Evolutionary conservation across 2,797 vertebrate species (phyloP), one percentile per base, ranked within the genome.

Genomic region (Chrysocyon brachyurus): DNA sequence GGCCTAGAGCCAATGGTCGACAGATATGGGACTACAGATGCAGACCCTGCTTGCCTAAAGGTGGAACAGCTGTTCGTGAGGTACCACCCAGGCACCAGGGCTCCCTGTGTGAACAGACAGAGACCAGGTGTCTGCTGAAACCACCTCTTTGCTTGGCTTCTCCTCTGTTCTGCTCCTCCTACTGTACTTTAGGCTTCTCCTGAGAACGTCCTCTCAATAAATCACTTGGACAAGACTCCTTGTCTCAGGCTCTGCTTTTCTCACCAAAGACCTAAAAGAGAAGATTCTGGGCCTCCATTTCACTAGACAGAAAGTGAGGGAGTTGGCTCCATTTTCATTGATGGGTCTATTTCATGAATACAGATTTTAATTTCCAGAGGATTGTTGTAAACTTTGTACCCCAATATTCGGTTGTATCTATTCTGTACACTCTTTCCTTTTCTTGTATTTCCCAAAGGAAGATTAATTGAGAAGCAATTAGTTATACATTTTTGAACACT

Each of bases 351-450:
- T 57, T 46, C 49, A 59, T 31, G 31, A 96, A 52, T 22, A 52
- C 1, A 63, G 17, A 86, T n/a, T 82, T 85, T 82, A 66, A 92
- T 90, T 82, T 94, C 8, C n/a, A 64, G 70, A 88, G 40, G 57
- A 75, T 68, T 84, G 93, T 57, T 85, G 8, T 57, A 59, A 6
- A 49, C 16, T 75, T 84, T 49, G 36, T n/a, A 56, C 14, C 26
- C 15, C 31, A 46, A 70, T 33, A 61, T 33, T 75, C 19, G 54
- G 6, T 52, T 21, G 24, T 19, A 21, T 66, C 28, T 2, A 73
- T 86, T 68, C 19, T 81, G 4, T 36, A 68, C 0, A 1, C 9
- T 40, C 40, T 73, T 83, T 79, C 40, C 57, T 78, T 81, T 56
- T 40, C 40, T 68, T 61, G 5, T n/a, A 14, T 61, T 0, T 83